Evolutionary conservation across 2,888 invertebrate species (phyloP).

Genomic region (Nomada fabriciana): DNA sequence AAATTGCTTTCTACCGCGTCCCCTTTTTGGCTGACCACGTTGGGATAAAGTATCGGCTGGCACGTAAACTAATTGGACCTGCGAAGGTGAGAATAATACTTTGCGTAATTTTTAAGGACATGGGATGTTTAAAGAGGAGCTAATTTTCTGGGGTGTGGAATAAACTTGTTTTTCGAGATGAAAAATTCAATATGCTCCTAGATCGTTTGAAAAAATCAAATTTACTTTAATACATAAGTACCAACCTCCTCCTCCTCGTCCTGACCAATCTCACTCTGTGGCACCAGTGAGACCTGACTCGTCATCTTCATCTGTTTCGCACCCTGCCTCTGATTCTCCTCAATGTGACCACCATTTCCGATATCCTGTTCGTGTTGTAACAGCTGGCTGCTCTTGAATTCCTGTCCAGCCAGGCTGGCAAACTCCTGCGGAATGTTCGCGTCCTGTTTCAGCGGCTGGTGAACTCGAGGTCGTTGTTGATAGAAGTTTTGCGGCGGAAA

Average conservation of each 20-base stretch:
- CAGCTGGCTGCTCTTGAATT: constrained; percentile 29
- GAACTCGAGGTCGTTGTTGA: constrained; percentile 51
- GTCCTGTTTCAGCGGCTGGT: constrained; percentile 45
- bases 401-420: constrained; percentile 39
- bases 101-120: not conserved
- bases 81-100: constrained; percentile 3
- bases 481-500: constrained; percentile 78
- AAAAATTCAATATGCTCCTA: not conserved
- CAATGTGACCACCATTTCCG: constrained; percentile 27
- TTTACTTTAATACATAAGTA: not conserved
- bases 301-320: constrained; percentile 64
- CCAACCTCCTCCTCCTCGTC: constrained; percentile 77
- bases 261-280: constrained; percentile 49
- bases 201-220: not conserved
- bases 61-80: constrained; percentile 92
- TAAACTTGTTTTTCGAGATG: too few species aligned
- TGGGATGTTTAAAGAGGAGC: not conserved
- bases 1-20: constrained; percentile 74
- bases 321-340: constrained; percentile 62
- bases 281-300: constrained; percentile 58
- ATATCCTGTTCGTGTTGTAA: constrained; percentile 34
- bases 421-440: constrained; percentile 42
- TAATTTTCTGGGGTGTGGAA: not conserved
- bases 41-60: constrained; percentile 91
- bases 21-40: constrained; percentile 81